Percentiles rank a stretch among this genome's conserved stretches.
phyloP scores from a whole-genome alignment of 2,113 vertebrate species.

The Peromyscus californicus region DNA sequence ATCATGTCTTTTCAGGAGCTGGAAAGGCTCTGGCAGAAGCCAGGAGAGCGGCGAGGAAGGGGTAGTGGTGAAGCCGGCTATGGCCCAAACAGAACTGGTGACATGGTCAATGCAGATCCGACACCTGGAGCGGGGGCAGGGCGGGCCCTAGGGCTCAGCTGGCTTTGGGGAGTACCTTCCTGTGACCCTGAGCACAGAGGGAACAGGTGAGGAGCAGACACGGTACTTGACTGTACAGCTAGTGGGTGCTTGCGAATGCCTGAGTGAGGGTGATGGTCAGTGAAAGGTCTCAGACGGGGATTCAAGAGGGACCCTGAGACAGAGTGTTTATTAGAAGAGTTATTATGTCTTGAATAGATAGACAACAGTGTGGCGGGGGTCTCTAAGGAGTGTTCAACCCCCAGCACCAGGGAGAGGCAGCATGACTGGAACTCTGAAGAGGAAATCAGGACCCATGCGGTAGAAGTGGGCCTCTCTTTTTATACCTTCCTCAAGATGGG shows the following conservation, averaged over 20 bases:
- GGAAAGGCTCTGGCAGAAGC: not conserved
- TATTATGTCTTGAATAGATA: not conserved
- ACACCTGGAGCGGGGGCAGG: rapidly evolving
- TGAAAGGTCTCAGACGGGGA: not conserved
- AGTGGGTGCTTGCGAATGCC: rapidly evolving
- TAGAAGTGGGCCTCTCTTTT: not conserved
- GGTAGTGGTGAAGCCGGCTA: rapidly evolving
- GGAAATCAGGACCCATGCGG: no score
- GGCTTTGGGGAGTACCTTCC: not conserved
- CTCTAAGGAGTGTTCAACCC: no score
- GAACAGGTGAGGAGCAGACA: rapidly evolving
- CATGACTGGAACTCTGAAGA: not conserved
- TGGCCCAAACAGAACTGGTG: not conserved
- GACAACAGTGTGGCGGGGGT: not conserved
- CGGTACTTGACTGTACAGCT: not conserved
- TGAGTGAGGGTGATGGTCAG: rapidly evolving
- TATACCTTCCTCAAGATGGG: not conserved
- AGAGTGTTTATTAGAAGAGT: not conserved
- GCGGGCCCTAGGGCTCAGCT: rapidly evolving
- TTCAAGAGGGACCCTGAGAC: not conserved
- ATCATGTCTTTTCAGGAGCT: not conserved
- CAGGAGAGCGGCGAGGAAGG: not conserved
- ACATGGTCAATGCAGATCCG: not conserved
- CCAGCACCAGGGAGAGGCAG: no score
- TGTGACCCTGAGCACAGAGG: not conserved